Evolutionary conservation across 1,140 invertebrate species (phyloP), one percentile per base, ranked within the genome.

Genomic region (Cheumatopsyche charites): DNA sequence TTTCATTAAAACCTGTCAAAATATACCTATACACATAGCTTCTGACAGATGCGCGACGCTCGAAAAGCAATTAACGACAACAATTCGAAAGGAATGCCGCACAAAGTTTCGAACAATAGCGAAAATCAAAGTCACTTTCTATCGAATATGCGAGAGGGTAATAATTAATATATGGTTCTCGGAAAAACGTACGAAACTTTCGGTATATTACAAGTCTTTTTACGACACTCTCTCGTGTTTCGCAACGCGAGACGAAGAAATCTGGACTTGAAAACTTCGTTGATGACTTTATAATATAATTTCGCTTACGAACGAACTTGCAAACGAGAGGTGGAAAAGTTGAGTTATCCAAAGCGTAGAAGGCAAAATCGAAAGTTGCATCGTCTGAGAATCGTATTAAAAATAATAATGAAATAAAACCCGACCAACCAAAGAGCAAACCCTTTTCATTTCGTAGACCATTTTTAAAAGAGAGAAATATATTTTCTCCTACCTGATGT

Each of bases 401-500:
- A 36, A 36, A 36, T 36, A 36, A 36, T 36, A 36, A 36, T 36
- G 29, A 36, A 36, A 36, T 36, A 36, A 36, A 36, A 9, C 29
- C 3, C 3, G 29, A 3, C 29, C 9, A 3, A 9, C 29, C 29
- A 36, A 36, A 36, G 29, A 36, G 29, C n/a, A 36, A 36, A 36
- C 29, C 29, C 3, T 9, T 36, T 36, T 9, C 29, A 36, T 36
- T 36, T 36, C 29, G 29, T 4, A 3, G 29, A 4, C 29, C 29
- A 4, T 36, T 36, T 36, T 21, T 12, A 58, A 25, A 58, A 58
- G 7, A 13, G 2, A 58, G 12, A 58, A 25, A 25, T 23, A 25
- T 25, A 25, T 3, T 55, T 58, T 58, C 3, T 47, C 43, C 3
- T 84, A 90, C 89, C 86, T 80, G 85, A 80, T 72, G 86, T 85